Conservation (phyloP, 2,113 vertebrate genomes). For the Lethenteron camtschaticum region DNA sequence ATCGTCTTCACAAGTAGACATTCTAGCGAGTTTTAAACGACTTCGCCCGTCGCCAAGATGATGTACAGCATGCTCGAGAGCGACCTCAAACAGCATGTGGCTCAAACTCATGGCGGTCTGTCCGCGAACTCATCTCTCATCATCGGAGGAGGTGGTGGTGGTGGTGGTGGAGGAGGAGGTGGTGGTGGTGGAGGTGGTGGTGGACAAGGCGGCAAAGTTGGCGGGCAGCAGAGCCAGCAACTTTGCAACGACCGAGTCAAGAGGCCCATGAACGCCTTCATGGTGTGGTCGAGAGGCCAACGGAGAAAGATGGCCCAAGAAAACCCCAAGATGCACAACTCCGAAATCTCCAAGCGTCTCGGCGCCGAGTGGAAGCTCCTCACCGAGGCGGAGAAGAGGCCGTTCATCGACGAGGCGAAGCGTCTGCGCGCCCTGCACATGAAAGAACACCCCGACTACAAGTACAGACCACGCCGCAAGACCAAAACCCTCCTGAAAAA, state of each 20-base stretch:
- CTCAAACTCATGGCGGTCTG: too few relatives aligned
- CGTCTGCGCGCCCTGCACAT: constrained; percentile 86
- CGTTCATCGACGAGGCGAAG: constrained; percentile 92
- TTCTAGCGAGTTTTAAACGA: too few relatives aligned
- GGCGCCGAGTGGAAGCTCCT: constrained; percentile 87
- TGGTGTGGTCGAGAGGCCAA: constrained; percentile 86
- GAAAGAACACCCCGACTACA: constrained; percentile 98
- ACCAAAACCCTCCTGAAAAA: constrained; percentile 89
- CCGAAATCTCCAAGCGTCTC: constrained; percentile 66
- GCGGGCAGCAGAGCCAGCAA: constrained; percentile 64
- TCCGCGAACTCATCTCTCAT: too few relatives aligned
- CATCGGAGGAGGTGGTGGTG: too few relatives aligned
- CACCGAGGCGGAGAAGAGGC: constrained; percentile 71
- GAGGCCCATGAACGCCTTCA: constrained; percentile 91
- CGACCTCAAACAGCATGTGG: too few relatives aligned
- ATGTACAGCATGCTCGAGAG: too few relatives aligned
- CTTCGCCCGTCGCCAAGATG: too few relatives aligned
- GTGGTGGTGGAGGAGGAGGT: neutral
- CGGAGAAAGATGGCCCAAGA: constrained; percentile 78
- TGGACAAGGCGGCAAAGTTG: constrained; percentile 2
- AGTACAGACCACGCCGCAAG: constrained; percentile 77
- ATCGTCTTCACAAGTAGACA: too few relatives aligned
- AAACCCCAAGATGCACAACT: constrained; percentile 87
- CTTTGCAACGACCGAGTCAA: constrained; percentile 52
- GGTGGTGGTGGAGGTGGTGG: neutral